Conservation (phyloP, 2,888 invertebrate species). For the Trichopria drosophilae region DNA sequence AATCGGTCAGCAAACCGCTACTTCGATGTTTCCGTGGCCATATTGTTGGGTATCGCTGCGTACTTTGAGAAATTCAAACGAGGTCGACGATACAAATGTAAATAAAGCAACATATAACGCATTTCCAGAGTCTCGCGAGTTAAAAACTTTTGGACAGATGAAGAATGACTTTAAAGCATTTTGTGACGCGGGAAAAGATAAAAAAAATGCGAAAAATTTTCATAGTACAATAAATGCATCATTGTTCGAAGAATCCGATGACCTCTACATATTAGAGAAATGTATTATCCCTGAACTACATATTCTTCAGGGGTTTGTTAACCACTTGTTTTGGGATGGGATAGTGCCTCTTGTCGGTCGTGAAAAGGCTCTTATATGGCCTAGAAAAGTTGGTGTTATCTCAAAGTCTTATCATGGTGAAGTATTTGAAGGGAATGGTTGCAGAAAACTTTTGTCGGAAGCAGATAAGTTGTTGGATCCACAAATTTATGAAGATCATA, state of each 20-base stretch:
- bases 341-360: neutral
- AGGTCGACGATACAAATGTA: neutral
- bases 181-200: conserved; percentile 9
- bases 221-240: conserved; percentile 14
- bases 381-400: neutral
- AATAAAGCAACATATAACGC: neutral
- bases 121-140: conserved; percentile 1
- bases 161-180: conserved; percentile 8
- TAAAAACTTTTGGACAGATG: conserved; percentile 13
- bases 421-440: conserved; percentile 3
- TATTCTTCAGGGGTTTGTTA: conserved; percentile 3
- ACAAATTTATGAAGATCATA: conserved; percentile 1
- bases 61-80: conserved; percentile 5
- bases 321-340: neutral
- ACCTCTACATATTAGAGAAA: neutral
- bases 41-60: no score
- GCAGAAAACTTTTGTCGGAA: conserved; percentile 7
- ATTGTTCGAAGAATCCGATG: conserved; percentile 5
- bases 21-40: no score
- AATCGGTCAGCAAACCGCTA: conserved; percentile 6
- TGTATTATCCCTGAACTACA: conserved; percentile 2
- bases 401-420: conserved; percentile 5
- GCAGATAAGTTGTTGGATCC: conserved; percentile 1
- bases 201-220: conserved; percentile 5
- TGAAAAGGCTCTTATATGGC: neutral